Base-by-base conservation (phyloP, 35 echinoderm and acorn worm genomes). In the Patiria miniata region DNA sequence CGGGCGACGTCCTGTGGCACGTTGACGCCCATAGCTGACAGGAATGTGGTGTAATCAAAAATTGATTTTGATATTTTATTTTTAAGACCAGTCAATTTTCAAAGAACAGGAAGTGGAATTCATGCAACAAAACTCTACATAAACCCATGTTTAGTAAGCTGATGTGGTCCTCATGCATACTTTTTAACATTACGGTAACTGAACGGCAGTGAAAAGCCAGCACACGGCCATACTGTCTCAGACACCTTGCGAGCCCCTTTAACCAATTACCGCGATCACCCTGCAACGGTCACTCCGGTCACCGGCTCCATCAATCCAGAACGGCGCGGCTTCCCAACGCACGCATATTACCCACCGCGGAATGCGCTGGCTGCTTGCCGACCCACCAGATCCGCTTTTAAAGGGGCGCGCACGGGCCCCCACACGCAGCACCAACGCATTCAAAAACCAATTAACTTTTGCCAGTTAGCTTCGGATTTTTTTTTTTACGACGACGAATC, bases 251-350 rank as follows among this genome's bases (percentile, higher is more conserved):
- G 23, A 73, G 23, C 26, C 65, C 34, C 65, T 34, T 73, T 1
- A 73, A 73, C 19, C 65, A 23, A 30, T 73, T 73, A 73, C 14
- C 26, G 65, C 65, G 23, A 73, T 73, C 29, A 73, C 65, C 65
- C 26, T 23, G 65, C 65, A 73, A 73, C 29, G 65, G 65, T 34
- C 65, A 73, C 29, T 30, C 34, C 65, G 65, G 65, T 73, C 65
- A 73, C 65, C 65, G 23, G 34, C 23, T 73, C 34, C 34, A 73
- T 73, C 65, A 73, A 30, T 73, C 65, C 12, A 73, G 65, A 73
- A 5, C 26, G 19, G 65, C 26, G 26, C 29, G n/a, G n/a, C n/a
- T 12, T 10, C 65, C 28, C 58, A 19, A 21, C 58, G 21, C 65
- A 30, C 65, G 26, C 65, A 73, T n/a, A n/a, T n/a, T n/a, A n/a